phyloP scores from a whole-genome alignment of 1,140 invertebrate species.

The Zophobas morio region DNA sequence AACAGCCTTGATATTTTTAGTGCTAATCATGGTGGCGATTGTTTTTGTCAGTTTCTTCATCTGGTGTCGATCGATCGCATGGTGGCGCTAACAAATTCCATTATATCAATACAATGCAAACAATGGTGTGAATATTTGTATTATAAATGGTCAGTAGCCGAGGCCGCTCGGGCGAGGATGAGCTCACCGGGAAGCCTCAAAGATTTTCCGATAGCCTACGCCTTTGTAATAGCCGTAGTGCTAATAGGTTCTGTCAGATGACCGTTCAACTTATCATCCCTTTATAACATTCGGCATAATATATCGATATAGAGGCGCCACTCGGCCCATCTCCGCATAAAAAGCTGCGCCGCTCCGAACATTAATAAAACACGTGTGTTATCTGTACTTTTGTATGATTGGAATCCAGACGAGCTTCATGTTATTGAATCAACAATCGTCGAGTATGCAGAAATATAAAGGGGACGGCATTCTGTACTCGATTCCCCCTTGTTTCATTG shows the following conservation, averaged over 20 bases:
- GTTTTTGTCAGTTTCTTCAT: background rate
- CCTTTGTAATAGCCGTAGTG: slow-evolving; percentile 54
- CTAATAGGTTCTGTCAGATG: slow-evolving; percentile 64
- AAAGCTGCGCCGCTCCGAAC: background rate
- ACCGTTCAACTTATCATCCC: slow-evolving; percentile 57
- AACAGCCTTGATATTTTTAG: background rate
- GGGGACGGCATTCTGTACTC: slow-evolving; percentile 48
- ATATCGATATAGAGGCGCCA: slow-evolving; percentile 63
- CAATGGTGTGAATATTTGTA: slow-evolving; percentile 63
- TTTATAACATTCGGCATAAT: slow-evolving; percentile 58
- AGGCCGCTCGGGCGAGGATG: slow-evolving; percentile 43
- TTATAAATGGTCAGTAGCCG: slow-evolving; percentile 64
- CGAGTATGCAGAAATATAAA: slow-evolving; percentile 40
- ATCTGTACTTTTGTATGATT: slow-evolving; percentile 16
- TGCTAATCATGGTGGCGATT: too few species aligned
- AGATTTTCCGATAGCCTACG: slow-evolving; percentile 56
- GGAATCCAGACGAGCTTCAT: slow-evolving; percentile 29
- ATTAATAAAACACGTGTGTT: slow-evolving; percentile 53
- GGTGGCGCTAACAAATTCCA: slow-evolving; percentile 47
- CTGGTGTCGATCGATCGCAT: slow-evolving; percentile 6
- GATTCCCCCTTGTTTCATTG: slow-evolving; percentile 61
- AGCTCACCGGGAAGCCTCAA: slow-evolving; percentile 55
- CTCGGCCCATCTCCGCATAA: slow-evolving; percentile 30
- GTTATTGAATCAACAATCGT: slow-evolving; percentile 42
- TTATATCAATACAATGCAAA: slow-evolving; percentile 50